phyloP scores from a whole-genome alignment of 2,888 invertebrate genomes.

The Octonoba sinensis region DNA sequence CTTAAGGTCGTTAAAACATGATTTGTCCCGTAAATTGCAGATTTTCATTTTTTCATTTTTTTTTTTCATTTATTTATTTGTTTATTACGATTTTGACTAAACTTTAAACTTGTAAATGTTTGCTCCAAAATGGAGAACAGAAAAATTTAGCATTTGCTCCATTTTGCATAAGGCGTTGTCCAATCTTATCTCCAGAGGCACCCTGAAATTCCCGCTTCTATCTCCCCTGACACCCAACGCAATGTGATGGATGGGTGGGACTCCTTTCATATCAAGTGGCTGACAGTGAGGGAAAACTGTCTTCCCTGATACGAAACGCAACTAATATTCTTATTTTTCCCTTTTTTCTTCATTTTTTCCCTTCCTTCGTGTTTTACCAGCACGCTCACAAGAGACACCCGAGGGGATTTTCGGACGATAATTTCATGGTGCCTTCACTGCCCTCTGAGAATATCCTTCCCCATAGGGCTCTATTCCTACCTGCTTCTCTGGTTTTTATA shows the following conservation, averaged over 20 bases:
- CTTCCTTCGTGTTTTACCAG: slow-evolving; percentile 1
- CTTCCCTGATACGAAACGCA: slow-evolving; percentile 13
- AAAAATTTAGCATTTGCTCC: background rate
- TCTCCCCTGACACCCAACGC: slow-evolving; percentile 25
- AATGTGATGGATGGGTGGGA: slow-evolving; percentile 58
- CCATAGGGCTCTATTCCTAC: slow-evolving; percentile 1
- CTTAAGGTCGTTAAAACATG: too few species aligned
- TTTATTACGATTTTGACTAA: too few species aligned
- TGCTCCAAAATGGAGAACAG: slow-evolving; percentile 18
- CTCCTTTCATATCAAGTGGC: slow-evolving; percentile 30
- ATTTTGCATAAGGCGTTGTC: slow-evolving; percentile 18
- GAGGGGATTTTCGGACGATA: slow-evolving; percentile 38
- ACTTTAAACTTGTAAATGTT: background rate
- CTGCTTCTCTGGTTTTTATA: slow-evolving; percentile 39
- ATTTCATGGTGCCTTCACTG: slow-evolving; percentile 32
- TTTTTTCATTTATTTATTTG: too few species aligned
- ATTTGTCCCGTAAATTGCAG: too few species aligned
- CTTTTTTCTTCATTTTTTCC: slow-evolving; percentile 25
- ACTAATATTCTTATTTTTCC: background rate
- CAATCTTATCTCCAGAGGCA: background rate
- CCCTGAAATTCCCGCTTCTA: slow-evolving; percentile 6
- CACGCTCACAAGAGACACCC: slow-evolving; percentile 36
- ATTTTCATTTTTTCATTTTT: too few species aligned
- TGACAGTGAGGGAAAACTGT: slow-evolving; percentile 7
- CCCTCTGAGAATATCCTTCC: slow-evolving; percentile 1